A percentile compares a stretch with the other conserved stretches of the same genome.
Evolutionary conservation across 1,140 invertebrate genomes (phyloP).

Genomic region (Tetragnatha versicolor): DNA sequence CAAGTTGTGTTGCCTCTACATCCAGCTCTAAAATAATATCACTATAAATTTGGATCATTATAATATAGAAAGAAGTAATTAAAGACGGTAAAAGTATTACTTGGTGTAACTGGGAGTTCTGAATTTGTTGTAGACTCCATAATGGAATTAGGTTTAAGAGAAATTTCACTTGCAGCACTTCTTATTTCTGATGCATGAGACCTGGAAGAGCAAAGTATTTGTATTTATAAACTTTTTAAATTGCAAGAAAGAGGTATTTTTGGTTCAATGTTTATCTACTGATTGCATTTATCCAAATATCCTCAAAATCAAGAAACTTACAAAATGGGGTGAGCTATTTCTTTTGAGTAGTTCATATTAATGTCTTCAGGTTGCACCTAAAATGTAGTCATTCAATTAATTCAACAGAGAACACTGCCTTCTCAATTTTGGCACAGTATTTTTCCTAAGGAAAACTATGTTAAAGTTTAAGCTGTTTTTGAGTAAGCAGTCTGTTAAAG

Average conservation of each 20-base stretch:
- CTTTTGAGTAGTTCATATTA: background rate
- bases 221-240: background rate
- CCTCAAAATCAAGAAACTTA: too few species aligned
- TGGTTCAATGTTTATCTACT: background rate
- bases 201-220: background rate
- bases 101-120: conserved; percentile 33
- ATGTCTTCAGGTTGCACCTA: background rate
- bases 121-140: background rate
- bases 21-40: conserved; percentile 40
- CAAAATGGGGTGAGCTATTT: too few species aligned
- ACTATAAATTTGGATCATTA: background rate
- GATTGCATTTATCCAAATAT: too few species aligned
- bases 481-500: too few species aligned
- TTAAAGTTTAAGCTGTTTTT: too few species aligned
- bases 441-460: too few species aligned
- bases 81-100: background rate
- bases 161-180: conserved; percentile 17
- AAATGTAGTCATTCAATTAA: background rate
- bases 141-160: background rate
- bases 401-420: too few species aligned
- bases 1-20: conserved; percentile 46
- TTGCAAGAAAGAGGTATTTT: background rate
- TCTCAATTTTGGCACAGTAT: too few species aligned
- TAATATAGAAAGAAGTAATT: background rate
- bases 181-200: background rate